Evolutionary conservation across 2,113 vertebrate genomes (phyloP).

Genomic region (Rafetus swinhoei): DNA sequence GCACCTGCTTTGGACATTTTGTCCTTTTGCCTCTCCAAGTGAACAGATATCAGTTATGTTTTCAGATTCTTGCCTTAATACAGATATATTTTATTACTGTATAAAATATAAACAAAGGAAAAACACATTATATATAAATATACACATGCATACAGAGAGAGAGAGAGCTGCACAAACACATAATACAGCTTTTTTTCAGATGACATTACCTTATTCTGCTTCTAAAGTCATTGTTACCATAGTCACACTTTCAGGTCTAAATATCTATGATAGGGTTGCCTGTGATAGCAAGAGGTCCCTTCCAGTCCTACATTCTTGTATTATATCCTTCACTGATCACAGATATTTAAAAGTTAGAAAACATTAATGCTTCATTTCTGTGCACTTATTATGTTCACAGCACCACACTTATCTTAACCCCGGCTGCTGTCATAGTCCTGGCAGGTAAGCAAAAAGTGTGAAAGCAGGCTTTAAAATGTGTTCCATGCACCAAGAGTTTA

Average conservation of each 20-base stretch:
- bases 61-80: neutral
- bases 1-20: neutral
- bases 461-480: neutral
- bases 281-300: neutral
- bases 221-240: neutral
- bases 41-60: neutral
- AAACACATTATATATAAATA: neutral
- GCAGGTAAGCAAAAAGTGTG: neutral
- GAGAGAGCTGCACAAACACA: no score
- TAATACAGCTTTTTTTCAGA: neutral
- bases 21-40: neutral
- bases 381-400: neutral
- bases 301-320: neutral
- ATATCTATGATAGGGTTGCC: neutral
- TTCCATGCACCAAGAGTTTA: neutral
- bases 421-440: neutral
- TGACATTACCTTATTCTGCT: neutral
- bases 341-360: rapidly evolving
- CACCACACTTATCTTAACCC: neutral
- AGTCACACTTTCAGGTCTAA: neutral
- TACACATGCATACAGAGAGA: neutral
- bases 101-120: neutral
- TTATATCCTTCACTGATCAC: neutral
- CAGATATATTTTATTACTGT: neutral
- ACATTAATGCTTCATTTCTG: neutral